Conservation (phyloP, 2,888 invertebrate genomes). For the Tenthredo distinguenda region DNA sequence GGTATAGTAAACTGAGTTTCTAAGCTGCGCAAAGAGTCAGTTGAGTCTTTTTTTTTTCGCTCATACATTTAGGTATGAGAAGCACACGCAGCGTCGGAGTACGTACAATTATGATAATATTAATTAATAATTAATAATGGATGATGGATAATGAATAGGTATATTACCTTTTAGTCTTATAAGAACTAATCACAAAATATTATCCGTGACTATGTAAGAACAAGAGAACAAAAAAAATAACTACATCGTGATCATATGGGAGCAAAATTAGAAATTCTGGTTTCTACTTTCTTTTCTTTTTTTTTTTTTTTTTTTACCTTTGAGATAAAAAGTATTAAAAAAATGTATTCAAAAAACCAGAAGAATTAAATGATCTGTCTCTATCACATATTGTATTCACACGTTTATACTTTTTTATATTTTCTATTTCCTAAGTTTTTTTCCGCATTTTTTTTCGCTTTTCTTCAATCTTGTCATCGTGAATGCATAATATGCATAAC, state of each 20-base stretch:
- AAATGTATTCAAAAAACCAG: neutral
- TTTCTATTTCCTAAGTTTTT: neutral
- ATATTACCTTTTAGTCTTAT: constrained; percentile 21
- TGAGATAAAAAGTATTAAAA: neutral
- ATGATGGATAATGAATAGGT: neutral
- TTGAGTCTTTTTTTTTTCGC: neutral
- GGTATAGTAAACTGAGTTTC: neutral
- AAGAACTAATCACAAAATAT: constrained; percentile 13
- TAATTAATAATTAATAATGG: neutral
- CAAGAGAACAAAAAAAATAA: neutral
- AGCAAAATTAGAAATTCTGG: constrained; percentile 6
- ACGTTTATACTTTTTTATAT: neutral
- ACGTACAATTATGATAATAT: constrained; percentile 41
- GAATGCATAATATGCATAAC: neutral
- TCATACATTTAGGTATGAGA: neutral
- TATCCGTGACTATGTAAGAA: neutral
- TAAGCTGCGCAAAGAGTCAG: neutral
- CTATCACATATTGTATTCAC: neutral
- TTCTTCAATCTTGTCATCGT: neutral
- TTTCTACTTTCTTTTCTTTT: neutral
- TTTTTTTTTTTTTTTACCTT: neutral
- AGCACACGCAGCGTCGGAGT: constrained; percentile 29
- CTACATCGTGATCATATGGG: neutral
- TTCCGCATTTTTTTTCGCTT: neutral
- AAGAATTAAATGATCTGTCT: neutral